A percentile compares a stretch with the other conserved stretches of the same genome.
Evolutionary conservation across 1,140 invertebrate species (phyloP).

Genomic region (Eubasilissa regina): DNA sequence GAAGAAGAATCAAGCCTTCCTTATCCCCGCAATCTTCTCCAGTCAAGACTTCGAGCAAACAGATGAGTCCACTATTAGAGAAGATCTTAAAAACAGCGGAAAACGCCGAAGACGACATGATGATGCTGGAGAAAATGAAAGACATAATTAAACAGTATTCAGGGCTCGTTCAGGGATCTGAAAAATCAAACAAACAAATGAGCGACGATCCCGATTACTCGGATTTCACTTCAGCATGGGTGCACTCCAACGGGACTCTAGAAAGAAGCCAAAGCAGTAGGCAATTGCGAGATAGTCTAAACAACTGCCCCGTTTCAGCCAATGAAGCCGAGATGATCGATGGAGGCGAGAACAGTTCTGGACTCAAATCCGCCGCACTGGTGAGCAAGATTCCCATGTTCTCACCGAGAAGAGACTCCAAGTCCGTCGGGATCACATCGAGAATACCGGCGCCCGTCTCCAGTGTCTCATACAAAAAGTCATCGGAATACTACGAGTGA

Average conservation of each 20-base stretch:
- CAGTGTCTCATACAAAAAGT: constrained; percentile 66
- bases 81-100: constrained; percentile 81
- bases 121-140: constrained; percentile 81
- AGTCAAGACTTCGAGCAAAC: constrained; percentile 70
- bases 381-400: constrained; percentile 63
- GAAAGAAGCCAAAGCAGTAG: constrained; percentile 72
- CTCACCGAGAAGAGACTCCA: constrained; percentile 74
- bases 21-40: constrained; percentile 68
- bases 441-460: constrained; percentile 75
- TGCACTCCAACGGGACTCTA: constrained; percentile 80
- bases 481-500: constrained; percentile 61
- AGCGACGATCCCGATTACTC: constrained; percentile 76
- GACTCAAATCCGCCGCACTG: constrained; percentile 64
- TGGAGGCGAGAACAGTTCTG: constrained; percentile 58
- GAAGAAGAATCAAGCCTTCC: constrained; percentile 62
- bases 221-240: constrained; percentile 81
- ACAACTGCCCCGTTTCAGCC: constrained; percentile 56
- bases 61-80: constrained; percentile 77
- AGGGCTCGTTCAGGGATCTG: constrained; percentile 66
- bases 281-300: constrained; percentile 63
- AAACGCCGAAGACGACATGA: constrained; percentile 78
- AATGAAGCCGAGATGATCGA: constrained; percentile 43
- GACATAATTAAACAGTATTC: constrained; percentile 79
- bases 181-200: constrained; percentile 64
- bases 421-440: constrained; percentile 67